Percentiles rank a stretch among this genome's conserved stretches.
Conservation (phyloP, 2,113 vertebrate genomes). For the Gallinago media region DNA sequence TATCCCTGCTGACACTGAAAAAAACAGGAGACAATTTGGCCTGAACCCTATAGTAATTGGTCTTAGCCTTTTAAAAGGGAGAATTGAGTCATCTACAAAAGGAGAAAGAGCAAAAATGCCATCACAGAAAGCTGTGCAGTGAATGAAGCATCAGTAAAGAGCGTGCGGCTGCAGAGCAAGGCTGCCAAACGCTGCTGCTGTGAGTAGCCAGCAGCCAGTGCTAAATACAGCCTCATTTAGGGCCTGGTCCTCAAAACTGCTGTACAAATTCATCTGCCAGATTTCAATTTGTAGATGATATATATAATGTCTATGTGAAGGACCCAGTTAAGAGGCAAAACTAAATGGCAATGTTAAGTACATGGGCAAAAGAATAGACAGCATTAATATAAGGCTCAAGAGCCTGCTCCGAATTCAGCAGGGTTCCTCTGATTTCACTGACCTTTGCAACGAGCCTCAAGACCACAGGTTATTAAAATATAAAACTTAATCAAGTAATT, state of each 20-base stretch:
- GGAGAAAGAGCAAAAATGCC: background rate
- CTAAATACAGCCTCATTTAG: background rate
- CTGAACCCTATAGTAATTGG: rapidly evolving
- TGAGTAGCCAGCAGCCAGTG: background rate
- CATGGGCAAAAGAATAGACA: background rate
- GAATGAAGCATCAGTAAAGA: background rate
- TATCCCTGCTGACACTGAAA: background rate
- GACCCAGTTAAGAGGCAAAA: background rate
- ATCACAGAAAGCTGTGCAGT: background rate
- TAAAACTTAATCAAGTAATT: background rate
- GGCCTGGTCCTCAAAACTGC: background rate
- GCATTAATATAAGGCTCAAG: background rate
- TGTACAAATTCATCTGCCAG: background rate
- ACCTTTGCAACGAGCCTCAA: background rate
- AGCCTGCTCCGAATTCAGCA: background rate
- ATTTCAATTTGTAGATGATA: background rate
- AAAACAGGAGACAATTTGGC: background rate
- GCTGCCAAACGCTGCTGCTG: background rate
- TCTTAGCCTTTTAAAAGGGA: background rate
- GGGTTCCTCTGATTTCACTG: background rate
- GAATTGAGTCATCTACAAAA: background rate
- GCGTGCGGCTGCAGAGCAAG: background rate
- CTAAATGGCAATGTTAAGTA: background rate
- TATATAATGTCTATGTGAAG: background rate
- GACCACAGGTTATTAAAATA: background rate